Conservation (phyloP, 2,797 vertebrate genomes). For the Nasua narica region DNA sequence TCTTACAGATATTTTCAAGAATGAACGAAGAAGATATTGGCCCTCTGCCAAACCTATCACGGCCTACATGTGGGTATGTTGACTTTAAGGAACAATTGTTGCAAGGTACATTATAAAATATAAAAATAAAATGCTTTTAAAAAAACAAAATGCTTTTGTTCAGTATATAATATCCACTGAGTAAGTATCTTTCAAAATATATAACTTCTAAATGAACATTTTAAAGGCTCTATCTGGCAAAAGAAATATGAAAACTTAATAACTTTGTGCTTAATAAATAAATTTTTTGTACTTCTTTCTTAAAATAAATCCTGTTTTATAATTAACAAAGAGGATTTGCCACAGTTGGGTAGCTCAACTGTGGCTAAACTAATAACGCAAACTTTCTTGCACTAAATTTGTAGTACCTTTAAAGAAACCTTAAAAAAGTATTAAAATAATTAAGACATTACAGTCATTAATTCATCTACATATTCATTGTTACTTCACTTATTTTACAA, state of each 20-base stretch:
- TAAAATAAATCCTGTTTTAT: neutral
- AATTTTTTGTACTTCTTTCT: neutral
- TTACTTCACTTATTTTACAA: neutral
- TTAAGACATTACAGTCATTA: neutral
- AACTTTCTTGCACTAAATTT: neutral
- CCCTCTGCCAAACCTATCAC: neutral
- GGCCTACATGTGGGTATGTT: neutral
- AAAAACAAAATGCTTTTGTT: neutral
- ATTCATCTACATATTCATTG: neutral
- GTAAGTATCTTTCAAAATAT: neutral
- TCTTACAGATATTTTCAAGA: neutral
- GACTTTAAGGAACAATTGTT: neutral
- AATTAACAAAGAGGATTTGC: neutral
- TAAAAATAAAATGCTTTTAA: neutral
- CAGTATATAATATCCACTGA: neutral
- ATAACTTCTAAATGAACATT: neutral
- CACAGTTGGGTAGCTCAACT: neutral
- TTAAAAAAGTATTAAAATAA: neutral
- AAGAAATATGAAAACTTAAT: neutral
- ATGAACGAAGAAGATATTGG: neutral
- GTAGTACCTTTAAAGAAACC: neutral
- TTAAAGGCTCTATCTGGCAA: neutral
- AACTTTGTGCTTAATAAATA: neutral
- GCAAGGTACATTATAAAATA: neutral
- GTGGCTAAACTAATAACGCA: neutral